Evolutionary conservation across 2,113 vertebrate species (phyloP).

Genomic region (Ploceus nigricollis): DNA sequence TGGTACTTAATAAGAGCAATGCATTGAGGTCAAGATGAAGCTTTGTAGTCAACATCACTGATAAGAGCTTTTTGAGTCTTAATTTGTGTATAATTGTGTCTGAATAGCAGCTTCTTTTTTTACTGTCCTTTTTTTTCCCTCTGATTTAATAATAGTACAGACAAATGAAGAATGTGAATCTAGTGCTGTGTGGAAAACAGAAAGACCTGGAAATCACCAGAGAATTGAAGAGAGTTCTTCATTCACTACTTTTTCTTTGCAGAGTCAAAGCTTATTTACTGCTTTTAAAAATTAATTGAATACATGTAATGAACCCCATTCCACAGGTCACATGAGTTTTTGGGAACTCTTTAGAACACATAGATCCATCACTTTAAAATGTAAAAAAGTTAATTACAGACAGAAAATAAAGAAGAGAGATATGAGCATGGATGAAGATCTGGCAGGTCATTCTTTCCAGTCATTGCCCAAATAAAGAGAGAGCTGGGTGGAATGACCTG

Average conservation of each 20-base stretch:
- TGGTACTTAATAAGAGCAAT: neutral
- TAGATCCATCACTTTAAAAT: neutral
- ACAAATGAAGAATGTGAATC: neutral
- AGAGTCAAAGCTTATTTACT: neutral
- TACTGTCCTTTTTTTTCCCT: neutral
- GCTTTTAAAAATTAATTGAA: neutral
- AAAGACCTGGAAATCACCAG: neutral
- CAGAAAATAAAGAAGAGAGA: neutral
- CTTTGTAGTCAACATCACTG: neutral
- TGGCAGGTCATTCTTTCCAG: neutral
- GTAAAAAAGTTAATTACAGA: neutral
- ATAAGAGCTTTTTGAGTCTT: constrained; percentile 4
- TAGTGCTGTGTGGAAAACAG: neutral
- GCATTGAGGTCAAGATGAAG: neutral
- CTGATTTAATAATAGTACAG: neutral
- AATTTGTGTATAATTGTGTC: constrained; percentile 4
- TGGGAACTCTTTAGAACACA: neutral
- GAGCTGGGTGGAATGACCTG: neutral
- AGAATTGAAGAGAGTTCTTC: neutral
- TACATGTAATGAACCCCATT: neutral
- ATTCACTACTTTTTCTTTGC: neutral
- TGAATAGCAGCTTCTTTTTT: neutral
- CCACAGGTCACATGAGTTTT: neutral
- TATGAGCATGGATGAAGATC: neutral
- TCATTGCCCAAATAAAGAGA: neutral